Evolutionary conservation across 2,797 vertebrate species (phyloP).

Genomic region (Amblyopsis hoosieri): DNA sequence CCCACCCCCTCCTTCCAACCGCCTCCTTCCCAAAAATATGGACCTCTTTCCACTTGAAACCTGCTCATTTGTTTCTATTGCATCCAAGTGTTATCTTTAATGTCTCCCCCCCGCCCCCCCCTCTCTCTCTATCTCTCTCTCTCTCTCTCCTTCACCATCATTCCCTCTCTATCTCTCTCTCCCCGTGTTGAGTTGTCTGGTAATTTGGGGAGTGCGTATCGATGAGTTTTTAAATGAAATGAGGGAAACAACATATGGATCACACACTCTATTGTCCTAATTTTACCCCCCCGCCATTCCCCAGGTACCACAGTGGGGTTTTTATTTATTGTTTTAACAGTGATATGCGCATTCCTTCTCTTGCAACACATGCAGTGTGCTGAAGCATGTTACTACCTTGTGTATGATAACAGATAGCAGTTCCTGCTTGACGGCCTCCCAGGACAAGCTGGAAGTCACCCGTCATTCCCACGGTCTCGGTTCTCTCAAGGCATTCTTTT

Average conservation of each 20-base stretch:
- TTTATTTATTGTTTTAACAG: too few species aligned
- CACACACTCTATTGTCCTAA: too few species aligned
- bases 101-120: too few species aligned
- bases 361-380: too few species aligned
- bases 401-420: slow-evolving; percentile 22
- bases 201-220: background rate
- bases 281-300: too few species aligned
- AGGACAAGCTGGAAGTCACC: slow-evolving; percentile 33
- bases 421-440: slow-evolving; percentile 37
- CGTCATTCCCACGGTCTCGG: slow-evolving; percentile 40
- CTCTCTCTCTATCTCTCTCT: slow-evolving; percentile 5
- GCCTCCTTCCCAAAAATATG: slow-evolving; percentile 39
- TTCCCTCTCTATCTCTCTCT: slow-evolving; percentile 5
- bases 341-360: too few species aligned
- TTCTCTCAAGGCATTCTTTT: slow-evolving; percentile 46
- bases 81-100: background rate
- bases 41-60: slow-evolving; percentile 71
- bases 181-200: slow-evolving; percentile 2
- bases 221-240: too few species aligned
- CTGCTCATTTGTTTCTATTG: slow-evolving; percentile 25
- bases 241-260: too few species aligned
- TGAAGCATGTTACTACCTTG: slow-evolving; percentile 15
- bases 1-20: background rate
- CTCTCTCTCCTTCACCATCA: background rate
- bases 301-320: too few species aligned